Evolutionary conservation across 2,888 invertebrate genomes (phyloP), one percentile per base, ranked within the genome.

Genomic region (Caenorhabditis uteleia): DNA sequence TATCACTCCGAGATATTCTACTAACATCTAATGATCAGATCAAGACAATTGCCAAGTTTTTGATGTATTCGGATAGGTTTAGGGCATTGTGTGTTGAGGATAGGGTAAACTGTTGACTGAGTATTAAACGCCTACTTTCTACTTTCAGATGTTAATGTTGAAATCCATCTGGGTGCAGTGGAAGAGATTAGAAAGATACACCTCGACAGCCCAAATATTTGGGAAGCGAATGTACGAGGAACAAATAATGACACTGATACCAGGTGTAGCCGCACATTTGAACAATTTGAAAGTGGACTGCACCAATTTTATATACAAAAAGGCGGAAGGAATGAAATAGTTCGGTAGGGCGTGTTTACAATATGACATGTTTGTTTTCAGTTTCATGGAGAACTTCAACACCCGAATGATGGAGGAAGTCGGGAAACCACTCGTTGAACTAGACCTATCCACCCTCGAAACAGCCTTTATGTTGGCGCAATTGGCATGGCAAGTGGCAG

Each of bases 381-480:
- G 59, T 42, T 53, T 47, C 18, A 62, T 56, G 56, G 39, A 33
- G 10, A 56, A 45, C 23, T 62, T 62, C 39, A 57, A 64, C 27
- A 54, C 50, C n/a, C 38, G 60, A 38, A 64, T 68, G 56, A 61
- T 70, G 58, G 55, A 64, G 16, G 50, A 62, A 40, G 60, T 70
- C 10, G 58, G 57, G 5, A 51, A 43, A 23, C 67, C 70, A 2
- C 16, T 70, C 12, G 47, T 60, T 7, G 65, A 64, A 18, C 36
- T 70, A 31, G 50, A 58, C 6, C 42, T 61, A 18, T 49, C 57
- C 8, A 33, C 34, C 21, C n/a, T 57, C 3, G 70, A 70, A 40
- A 44, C 56, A 18, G 62, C 70, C 0, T 70, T 68, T 21, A 60
- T 70, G 60, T 47, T 70, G 39, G 62, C 64, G 31, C 64, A 64